Percentiles rank a stretch among this genome's conserved stretches.
Conservation (phyloP, 2,888 invertebrate genomes). For the Scrobipalpa atriplicella region DNA sequence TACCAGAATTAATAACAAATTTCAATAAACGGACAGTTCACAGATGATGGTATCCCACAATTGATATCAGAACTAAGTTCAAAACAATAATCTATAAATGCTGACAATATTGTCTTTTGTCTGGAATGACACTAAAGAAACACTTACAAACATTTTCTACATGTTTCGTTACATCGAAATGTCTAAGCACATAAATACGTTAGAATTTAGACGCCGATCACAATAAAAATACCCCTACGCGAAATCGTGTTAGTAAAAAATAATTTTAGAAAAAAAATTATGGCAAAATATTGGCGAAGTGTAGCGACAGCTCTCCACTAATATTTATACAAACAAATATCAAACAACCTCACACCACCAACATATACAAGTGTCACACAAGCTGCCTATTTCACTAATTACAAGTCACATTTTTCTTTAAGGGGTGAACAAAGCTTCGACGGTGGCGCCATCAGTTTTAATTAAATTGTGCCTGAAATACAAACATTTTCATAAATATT, state of each 20-base stretch:
- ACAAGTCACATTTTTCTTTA: background rate
- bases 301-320: constrained; percentile 62
- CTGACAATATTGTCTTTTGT: constrained; percentile 81
- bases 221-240: constrained; percentile 59
- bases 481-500: too few species aligned
- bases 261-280: constrained; percentile 62
- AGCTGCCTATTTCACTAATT: background rate
- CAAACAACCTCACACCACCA: constrained; percentile 54
- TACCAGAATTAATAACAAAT: constrained; percentile 62
- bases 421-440: too few species aligned
- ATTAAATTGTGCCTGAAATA: too few species aligned
- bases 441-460: too few species aligned
- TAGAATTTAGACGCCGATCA: constrained; percentile 65
- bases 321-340: constrained; percentile 63
- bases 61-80: constrained; percentile 50
- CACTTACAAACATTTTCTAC: constrained; percentile 53
- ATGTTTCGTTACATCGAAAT: constrained; percentile 54
- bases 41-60: constrained; percentile 57
- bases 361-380: constrained; percentile 36
- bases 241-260: constrained; percentile 64
- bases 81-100: constrained; percentile 79
- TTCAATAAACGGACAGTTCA: constrained; percentile 57
- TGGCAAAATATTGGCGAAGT: constrained; percentile 81
- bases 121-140: constrained; percentile 77
- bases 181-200: constrained; percentile 61